A percentile compares a stretch with the other conserved stretches of the same genome.
Conservation (phyloP, 2,113 vertebrate species). For the Struthidea cinerea region DNA sequence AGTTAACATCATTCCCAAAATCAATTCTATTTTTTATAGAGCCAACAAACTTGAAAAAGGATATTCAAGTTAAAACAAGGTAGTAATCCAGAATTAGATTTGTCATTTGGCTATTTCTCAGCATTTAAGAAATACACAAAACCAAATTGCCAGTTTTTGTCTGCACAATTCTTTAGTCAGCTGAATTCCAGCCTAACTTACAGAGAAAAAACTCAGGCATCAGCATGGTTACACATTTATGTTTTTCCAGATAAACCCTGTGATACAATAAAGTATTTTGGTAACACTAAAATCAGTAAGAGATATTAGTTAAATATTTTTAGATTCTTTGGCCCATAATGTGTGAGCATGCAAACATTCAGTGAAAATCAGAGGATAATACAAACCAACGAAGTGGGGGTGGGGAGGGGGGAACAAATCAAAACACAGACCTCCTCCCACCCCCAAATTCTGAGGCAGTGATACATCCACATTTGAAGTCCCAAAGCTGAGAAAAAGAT, state of each 20-base stretch:
- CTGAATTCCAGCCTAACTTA: neutral
- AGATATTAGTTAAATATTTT: neutral
- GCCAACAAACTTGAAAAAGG: neutral
- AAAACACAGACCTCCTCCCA: neutral
- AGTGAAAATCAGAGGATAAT: neutral
- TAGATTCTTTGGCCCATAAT: neutral
- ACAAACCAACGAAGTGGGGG: neutral
- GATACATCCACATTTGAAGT: neutral
- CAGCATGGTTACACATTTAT: accelerated
- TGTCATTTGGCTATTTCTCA: neutral
- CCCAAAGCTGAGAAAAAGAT: neutral
- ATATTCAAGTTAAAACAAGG: neutral
- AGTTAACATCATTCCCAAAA: neutral
- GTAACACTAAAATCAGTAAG: neutral
- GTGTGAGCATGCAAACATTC: neutral
- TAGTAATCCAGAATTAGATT: neutral
- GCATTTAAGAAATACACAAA: neutral
- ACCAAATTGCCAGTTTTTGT: neutral
- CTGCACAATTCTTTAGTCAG: neutral
- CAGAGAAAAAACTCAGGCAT: neutral
- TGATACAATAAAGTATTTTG: neutral
- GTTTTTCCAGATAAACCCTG: neutral
- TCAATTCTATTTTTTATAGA: neutral
- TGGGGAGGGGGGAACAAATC: neutral
- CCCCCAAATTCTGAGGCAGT: neutral